phyloP scores from a whole-genome alignment of 1,140 invertebrate genomes.

The Chelonus insularis region DNA sequence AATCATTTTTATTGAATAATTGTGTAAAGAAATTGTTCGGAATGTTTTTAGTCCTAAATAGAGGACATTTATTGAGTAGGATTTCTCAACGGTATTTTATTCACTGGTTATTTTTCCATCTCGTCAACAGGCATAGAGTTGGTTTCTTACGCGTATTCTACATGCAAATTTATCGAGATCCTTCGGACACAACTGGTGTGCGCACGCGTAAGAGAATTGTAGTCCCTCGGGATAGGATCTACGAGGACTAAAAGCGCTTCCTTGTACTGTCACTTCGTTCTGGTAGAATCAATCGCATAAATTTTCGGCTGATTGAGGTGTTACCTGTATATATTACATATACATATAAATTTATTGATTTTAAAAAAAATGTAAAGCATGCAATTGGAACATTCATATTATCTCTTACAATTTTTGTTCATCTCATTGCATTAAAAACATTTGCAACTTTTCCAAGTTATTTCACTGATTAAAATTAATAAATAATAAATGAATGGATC shows the following conservation, averaged over 20 bases:
- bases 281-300: constrained; percentile 61
- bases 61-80: too few relatives aligned
- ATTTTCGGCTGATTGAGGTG: constrained; percentile 55
- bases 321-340: neutral
- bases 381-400: too few relatives aligned
- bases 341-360: neutral
- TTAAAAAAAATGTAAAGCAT: neutral
- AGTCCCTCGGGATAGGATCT: constrained; percentile 52
- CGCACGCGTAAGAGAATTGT: constrained; percentile 42
- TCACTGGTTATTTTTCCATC: too few relatives aligned
- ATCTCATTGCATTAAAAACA: too few relatives aligned
- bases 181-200: constrained; percentile 52
- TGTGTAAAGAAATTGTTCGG: too few relatives aligned
- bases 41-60: too few relatives aligned
- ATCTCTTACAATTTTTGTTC: too few relatives aligned
- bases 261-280: constrained; percentile 60
- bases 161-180: constrained; percentile 63
- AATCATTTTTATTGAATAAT: too few relatives aligned
- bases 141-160: constrained; percentile 46
- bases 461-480: too few relatives aligned
- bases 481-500: too few relatives aligned
- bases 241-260: constrained; percentile 61
- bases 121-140: neutral
- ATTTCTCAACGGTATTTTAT: constrained; percentile 7
- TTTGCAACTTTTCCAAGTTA: too few relatives aligned